Base-by-base conservation (phyloP, 2,888 invertebrate species). In the Diogma glabrata region DNA sequence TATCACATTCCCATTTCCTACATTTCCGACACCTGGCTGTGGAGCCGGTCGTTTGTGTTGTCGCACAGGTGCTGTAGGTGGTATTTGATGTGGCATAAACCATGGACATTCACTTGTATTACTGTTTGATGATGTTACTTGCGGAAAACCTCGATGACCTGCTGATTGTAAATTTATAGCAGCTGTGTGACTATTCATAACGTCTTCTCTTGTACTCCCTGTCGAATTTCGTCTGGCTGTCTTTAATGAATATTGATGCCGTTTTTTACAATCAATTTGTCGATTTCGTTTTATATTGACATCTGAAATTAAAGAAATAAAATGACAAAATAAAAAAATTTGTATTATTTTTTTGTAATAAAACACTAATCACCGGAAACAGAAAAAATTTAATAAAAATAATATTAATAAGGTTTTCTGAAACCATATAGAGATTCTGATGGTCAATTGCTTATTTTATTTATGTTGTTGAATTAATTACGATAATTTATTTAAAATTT, bases 11-110 rank as follows among this genome's bases (percentile, higher is more conserved):
- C 51, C 55, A 24, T 52, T 53, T 43, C 57, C 51, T 50, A 58
- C 60, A 49, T 52, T 52, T 33, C 49, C 49, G 23, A 22, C 50
- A 49, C 59, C 60, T 40, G 70, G 69, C 57, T 69, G 69, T n/a
- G 71, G 69, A 47, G 70, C 70, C 54, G 70, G 70, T 45, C 71
- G 64, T 60, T 72, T 70, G 63, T 72, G 71, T 59, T 71, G 72
- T 53, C 72, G 63, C 46, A 68, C 59, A 24, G 72, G 72, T 8
- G 72, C 72, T 54, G 72, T 72, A 54, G 72, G 72, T 55, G 71
- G 70, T 66, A 70, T 70, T 60, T 71, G 72, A 62, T 71, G 71
- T 33, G 48, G 70, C 55, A 70, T 61, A 63, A 67, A 70, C 71
- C 71, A 70, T 68, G 70, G 70, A 66, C 52, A 52, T 22, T 70